phyloP scores from a whole-genome alignment of 1,140 invertebrate species.

The Bombus sylvicola region DNA sequence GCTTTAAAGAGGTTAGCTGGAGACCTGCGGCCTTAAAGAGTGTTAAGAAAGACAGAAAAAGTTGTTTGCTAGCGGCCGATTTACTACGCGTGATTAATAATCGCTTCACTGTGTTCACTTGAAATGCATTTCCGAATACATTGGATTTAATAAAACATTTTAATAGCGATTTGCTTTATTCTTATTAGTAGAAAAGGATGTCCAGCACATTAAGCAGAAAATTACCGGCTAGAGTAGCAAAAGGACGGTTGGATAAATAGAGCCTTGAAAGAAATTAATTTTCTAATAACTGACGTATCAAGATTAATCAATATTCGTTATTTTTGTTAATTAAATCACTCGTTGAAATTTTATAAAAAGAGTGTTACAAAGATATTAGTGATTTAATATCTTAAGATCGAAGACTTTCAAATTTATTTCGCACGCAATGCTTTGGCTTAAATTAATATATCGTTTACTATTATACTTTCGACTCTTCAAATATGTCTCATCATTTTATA shows the following conservation, averaged over 20 bases:
- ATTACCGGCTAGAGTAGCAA: not conserved
- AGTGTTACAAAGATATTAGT: no score
- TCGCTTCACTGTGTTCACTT: not conserved
- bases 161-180: not conserved
- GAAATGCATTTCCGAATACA: no score
- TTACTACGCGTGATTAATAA: slow-evolving; percentile 69
- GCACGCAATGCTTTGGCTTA: no score
- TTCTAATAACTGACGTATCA: not conserved
- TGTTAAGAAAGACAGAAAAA: slow-evolving; percentile 32
- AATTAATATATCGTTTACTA: no score
- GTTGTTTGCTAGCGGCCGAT: slow-evolving; percentile 58
- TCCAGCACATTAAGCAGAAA: not conserved
- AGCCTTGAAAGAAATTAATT: not conserved
- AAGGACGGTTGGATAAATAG: not conserved
- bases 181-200: not conserved
- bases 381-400: no score
- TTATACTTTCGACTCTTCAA: no score
- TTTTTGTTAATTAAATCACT: no score
- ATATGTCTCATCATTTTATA: no score
- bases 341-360: no score
- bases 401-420: no score
- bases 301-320: no score
- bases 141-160: not conserved
- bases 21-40: slow-evolving; percentile 26
- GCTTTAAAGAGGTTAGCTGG: slow-evolving; percentile 28